phyloP scores from a whole-genome alignment of 1,140 invertebrate species.

The Chironomus striatipennis region DNA sequence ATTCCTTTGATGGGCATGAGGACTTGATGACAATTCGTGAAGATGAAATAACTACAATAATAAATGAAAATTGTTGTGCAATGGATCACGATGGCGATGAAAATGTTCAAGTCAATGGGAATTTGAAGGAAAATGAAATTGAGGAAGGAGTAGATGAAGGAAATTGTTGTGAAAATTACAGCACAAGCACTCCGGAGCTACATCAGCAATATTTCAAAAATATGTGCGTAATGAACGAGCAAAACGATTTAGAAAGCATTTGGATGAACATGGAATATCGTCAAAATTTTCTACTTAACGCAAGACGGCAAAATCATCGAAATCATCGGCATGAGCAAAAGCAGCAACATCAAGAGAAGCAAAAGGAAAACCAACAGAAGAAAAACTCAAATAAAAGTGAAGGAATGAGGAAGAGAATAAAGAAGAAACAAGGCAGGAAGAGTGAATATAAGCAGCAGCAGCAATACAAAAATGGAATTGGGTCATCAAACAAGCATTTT shows the following conservation, averaged over 20 bases:
- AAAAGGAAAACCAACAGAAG: no score
- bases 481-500: conserved; percentile 13
- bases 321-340: neutral
- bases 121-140: no score
- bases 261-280: conserved; percentile 17
- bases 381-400: no score
- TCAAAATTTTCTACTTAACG: conserved; percentile 13
- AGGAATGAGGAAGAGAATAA: no score
- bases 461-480: neutral
- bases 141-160: neutral
- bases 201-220: conserved; percentile 11
- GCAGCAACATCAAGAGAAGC: neutral
- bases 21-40: neutral
- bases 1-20: conserved; percentile 15
- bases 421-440: neutral
- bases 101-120: neutral
- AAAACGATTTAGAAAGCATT: neutral
- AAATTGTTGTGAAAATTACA: conserved; percentile 23
- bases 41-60: neutral
- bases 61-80: neutral
- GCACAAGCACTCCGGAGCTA: neutral
- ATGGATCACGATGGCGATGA: neutral
- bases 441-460: no score
- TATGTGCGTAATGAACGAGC: neutral
- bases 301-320: neutral